These are phyloP conservation scores for Euclidia mi DNA, from an alignment of 2,888 invertebrate species.

Conservation along the genomic window DNA sequence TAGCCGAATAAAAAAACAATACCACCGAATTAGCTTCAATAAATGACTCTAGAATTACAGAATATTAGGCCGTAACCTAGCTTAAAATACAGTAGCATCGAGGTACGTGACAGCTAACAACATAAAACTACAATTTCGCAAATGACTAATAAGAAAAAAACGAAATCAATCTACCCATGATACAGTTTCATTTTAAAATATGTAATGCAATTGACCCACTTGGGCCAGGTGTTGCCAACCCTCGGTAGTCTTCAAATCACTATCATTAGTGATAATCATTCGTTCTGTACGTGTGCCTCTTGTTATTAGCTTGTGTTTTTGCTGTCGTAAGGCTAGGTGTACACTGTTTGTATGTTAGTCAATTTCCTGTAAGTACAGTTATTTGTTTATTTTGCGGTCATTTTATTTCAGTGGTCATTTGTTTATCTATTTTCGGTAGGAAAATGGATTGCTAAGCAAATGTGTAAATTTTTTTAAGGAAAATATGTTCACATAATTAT, in stretches of 20 bases:
- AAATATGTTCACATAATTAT: too few species aligned
- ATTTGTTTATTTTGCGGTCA: constrained; percentile 8
- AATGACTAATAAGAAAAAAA: constrained; percentile 14
- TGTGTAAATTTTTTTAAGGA: too few species aligned
- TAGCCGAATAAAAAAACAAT: neutral
- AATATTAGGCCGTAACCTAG: neutral
- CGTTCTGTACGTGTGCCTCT: constrained; percentile 68
- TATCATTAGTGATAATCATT: constrained; percentile 76
- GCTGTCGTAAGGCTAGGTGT: constrained; percentile 43
- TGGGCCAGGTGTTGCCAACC: constrained; percentile 64
- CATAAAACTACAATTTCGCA: constrained; percentile 13
- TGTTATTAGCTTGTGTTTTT: constrained; percentile 60
- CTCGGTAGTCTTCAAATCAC: constrained; percentile 71
- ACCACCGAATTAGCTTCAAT: neutral
- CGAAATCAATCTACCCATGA: constrained; percentile 23
- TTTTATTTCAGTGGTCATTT: too few species aligned
- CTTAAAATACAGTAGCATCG: constrained; percentile 10
- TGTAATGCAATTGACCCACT: constrained; percentile 44
- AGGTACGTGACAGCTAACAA: constrained; percentile 9
- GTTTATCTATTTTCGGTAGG: too few species aligned
- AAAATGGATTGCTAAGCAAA: too few species aligned
- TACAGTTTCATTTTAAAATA: constrained; percentile 38
- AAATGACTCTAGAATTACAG: constrained; percentile 1
- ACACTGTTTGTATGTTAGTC: constrained; percentile 37
- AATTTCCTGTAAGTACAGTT: constrained; percentile 13